Evolutionary conservation across 1,140 invertebrate genomes (phyloP), one percentile per base, ranked within the genome.

Genomic region (Megalopta genalis): DNA sequence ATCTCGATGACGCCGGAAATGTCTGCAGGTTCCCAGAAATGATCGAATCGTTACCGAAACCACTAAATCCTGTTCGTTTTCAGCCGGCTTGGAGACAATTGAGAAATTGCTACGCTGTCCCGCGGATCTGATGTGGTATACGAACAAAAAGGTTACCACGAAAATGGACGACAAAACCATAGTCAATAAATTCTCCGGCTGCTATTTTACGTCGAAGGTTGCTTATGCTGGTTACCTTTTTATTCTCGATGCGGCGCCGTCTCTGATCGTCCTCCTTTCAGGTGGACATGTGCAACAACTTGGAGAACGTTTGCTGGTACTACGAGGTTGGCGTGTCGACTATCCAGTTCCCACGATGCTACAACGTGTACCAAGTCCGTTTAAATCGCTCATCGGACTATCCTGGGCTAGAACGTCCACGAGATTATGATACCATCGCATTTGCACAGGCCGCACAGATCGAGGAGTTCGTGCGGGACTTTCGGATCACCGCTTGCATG

Each of bases 161-260:
- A 70, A 52, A 79, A 42, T 32, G 0, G 93, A 93, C 75, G 93
- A 88, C 0, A 89, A 95, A 66, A 95, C 95, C 85, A 92, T 95
- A 70, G 93, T 96, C 27, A 96, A 95, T 86, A 93, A 96, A 88
- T 98, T 97, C 91, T 95, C 95, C 67, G 95, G 95, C 83, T 96
- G 96, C 0, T 94, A 95, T 57, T 98, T 98, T 87, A 97, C 96
- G 18, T 97, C 97, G 0, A 98, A 98, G 93, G 96, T 97, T 91
- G 96, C 46, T 52, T 37, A 21, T 12, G 46, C 18, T 18, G 18
- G 2, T 52, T 21, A 1, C 54, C 57, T 25, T 37, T 23, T 23
- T 39, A 72, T 18, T 2, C 21, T 18, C 14, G 7, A 5, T 2
- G 10, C 10, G n/a, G 32, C 12, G 16, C 12, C 3, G n/a, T 12